Conservation (phyloP, 2,113 vertebrate genomes). For the Bothrops jararaca region DNA sequence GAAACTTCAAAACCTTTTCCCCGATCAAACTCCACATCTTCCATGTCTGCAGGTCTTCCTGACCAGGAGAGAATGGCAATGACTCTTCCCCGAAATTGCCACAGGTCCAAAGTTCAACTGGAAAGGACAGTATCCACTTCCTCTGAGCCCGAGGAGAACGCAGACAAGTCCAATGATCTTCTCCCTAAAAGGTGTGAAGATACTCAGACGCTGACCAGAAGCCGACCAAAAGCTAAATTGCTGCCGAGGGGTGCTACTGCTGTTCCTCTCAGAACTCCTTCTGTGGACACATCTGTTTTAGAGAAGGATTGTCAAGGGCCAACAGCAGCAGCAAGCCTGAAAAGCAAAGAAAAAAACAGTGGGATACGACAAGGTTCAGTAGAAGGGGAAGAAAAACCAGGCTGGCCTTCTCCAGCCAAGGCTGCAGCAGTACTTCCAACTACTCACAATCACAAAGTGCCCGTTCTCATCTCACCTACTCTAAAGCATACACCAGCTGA, state of each 20-base stretch:
- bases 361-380: slow-evolving; percentile 62
- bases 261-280: slow-evolving; percentile 64
- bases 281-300: slow-evolving; percentile 59
- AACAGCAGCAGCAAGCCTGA: slow-evolving; percentile 62
- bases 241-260: slow-evolving; percentile 78
- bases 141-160: slow-evolving; percentile 90
- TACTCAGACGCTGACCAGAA: slow-evolving; percentile 83
- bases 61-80: slow-evolving; percentile 97
- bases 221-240: slow-evolving; percentile 93
- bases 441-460: slow-evolving; percentile 97
- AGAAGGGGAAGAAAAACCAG: slow-evolving; percentile 78
- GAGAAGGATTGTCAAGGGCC: slow-evolving; percentile 71
- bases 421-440: slow-evolving; percentile 68
- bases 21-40: slow-evolving; percentile 98
- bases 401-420: slow-evolving; percentile 88
- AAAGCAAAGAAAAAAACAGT: slow-evolving; percentile 76
- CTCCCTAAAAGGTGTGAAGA: slow-evolving; percentile 84
- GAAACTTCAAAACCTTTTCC: slow-evolving; percentile 91
- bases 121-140: slow-evolving; percentile 90
- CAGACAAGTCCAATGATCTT: slow-evolving; percentile 71
- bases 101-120: slow-evolving; percentile 87
- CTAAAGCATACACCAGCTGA: slow-evolving; percentile 89
- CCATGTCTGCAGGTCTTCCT: slow-evolving; percentile 93
- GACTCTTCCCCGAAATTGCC: slow-evolving; percentile 94
- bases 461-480: slow-evolving; percentile 95